A percentile compares a stretch with the other conserved stretches of the same genome.
phyloP scores from a whole-genome alignment of 2,888 invertebrate species.

The Amorpha juglandis region DNA sequence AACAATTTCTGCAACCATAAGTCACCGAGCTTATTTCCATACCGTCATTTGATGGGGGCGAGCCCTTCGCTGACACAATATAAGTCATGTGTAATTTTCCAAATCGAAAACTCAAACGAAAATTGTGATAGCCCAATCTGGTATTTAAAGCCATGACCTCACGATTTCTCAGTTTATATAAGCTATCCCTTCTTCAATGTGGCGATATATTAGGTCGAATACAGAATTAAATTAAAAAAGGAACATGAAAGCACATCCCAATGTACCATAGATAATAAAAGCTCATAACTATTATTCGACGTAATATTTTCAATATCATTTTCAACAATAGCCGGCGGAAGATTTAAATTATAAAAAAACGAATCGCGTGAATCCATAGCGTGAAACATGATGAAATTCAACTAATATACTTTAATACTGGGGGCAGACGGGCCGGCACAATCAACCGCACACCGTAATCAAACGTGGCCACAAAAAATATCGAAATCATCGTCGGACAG shows the following conservation, averaged over 20 bases:
- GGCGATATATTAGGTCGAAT: neutral
- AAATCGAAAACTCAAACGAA: no score
- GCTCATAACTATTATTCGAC: conserved; percentile 22
- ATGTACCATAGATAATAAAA: neutral
- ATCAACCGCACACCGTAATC: conserved; percentile 62
- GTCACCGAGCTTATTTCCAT: no score
- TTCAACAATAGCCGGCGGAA: conserved; percentile 19
- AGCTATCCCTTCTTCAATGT: no score
- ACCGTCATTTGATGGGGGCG: no score
- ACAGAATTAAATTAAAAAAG: neutral
- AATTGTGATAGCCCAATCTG: no score
- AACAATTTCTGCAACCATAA: no score
- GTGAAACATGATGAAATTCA: conserved; percentile 25
- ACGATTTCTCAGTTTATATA: no score
- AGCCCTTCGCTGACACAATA: no score
- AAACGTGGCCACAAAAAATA: conserved; percentile 65
- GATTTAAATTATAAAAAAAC: conserved; percentile 18
- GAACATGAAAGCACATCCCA: neutral
- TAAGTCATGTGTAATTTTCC: no score
- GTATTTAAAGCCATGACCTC: no score
- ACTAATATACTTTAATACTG: conserved; percentile 15
- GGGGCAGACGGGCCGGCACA: conserved; percentile 37
- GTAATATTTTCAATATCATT: conserved; percentile 13
- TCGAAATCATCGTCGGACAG: conserved; percentile 27
- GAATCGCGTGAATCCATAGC: conserved; percentile 24